phyloP scores from a whole-genome alignment of 2,888 invertebrate genomes.

The Himalopsyche anomala region DNA sequence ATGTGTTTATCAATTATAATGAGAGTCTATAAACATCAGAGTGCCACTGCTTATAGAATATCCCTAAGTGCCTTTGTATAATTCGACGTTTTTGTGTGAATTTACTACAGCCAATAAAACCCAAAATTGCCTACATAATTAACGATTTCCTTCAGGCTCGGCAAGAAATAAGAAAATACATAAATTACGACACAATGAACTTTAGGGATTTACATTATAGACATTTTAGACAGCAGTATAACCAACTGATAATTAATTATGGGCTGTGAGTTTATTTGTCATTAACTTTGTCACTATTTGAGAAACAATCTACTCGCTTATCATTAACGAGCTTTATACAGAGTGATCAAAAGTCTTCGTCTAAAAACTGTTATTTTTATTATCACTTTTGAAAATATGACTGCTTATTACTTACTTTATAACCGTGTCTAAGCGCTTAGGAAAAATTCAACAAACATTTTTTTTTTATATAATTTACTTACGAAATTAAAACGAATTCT shows the following conservation, averaged over 20 bases:
- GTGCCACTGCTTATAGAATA: no score
- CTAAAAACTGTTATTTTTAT: no score
- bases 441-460: no score
- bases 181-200: slow-evolving; percentile 9
- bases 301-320: slow-evolving; percentile 3
- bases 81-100: background rate
- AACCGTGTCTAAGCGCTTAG: no score
- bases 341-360: background rate
- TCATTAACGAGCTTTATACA: slow-evolving; percentile 2
- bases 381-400: no score
- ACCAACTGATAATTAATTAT: slow-evolving; percentile 27
- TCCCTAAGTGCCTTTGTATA: background rate
- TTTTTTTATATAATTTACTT: no score
- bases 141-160: background rate
- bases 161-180: slow-evolving; percentile 28
- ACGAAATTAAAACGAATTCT: no score
- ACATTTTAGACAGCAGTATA: slow-evolving; percentile 26
- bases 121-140: background rate
- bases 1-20: no score
- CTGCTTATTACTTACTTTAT: no score
- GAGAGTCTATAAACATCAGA: no score
- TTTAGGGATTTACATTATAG: slow-evolving; percentile 5
- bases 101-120: background rate
- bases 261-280: slow-evolving; percentile 21
- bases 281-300: slow-evolving; percentile 20